Base-by-base conservation (phyloP, 2,797 vertebrate species). In the Lophura swinhoii region DNA sequence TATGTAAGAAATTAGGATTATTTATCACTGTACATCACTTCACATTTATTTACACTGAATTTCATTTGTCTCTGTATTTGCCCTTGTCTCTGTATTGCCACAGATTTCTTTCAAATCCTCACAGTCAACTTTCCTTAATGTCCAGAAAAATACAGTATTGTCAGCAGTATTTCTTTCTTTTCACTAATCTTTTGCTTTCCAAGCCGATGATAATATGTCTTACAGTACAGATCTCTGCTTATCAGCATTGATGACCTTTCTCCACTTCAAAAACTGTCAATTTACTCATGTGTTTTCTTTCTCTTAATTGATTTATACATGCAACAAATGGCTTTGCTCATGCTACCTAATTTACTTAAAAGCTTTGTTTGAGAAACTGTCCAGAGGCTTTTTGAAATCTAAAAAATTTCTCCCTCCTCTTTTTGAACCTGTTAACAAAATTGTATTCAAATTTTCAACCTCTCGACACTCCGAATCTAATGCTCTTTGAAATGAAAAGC, bases 291-390 rank as follows among this genome's bases (percentile, higher is more conserved):
- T 73, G 53, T 67, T 76, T 83, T 49, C 44, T 60, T 90, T 87
- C 48, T 60, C 28, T 60, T 79, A 88, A 87, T 51, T 26, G 44
- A 64, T 93, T 92, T 77, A 64, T 82, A 58, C 56, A 68, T 55
- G 60, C 58, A 73, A 79, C 20, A 94, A 88, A 93, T 58, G 48
- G 14, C 46, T 91, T 88, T 95, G 10, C 41, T 92, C 46, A 9
- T 87, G 64, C 33, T 17, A 79, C 33, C 31, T 85, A 87, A 93
- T 92, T 93, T 94, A 76, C 58, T 91, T 95, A 87, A 93, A 94
- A 96, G 88, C 78, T 90, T 92, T 91, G 21, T 78, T 29, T 44
- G 31, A 73, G 44, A 82, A 16, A 58, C 6, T 39, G 14, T 84
- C 69, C 56, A 79, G 70, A 88, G 17, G 18, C n/a, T 28, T 84